Conservation (phyloP, 2,888 invertebrate genomes). For the Monochamus alternatus region DNA sequence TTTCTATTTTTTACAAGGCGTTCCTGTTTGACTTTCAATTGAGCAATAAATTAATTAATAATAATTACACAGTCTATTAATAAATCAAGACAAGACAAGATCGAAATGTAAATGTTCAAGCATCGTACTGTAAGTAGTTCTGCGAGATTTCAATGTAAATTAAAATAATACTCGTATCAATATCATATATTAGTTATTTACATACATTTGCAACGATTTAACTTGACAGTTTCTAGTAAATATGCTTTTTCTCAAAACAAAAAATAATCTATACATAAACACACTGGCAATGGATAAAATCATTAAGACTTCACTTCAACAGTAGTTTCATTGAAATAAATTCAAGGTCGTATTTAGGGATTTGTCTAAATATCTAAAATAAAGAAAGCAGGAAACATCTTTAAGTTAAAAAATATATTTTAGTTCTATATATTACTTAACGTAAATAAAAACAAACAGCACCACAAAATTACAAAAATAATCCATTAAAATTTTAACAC, state of each 20-base stretch:
- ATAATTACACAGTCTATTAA: not conserved
- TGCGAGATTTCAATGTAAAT: not conserved
- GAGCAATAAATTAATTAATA: not conserved
- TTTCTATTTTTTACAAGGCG: not conserved
- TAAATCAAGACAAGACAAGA: not conserved
- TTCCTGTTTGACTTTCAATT: not conserved
- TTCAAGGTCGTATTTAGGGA: too few species aligned
- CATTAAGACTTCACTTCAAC: too few species aligned
- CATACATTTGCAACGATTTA: not conserved
- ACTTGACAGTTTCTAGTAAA: not conserved
- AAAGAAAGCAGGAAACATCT: too few species aligned
- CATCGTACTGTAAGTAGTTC: slow-evolving; percentile 1
- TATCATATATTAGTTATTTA: not conserved
- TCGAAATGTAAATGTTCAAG: not conserved
- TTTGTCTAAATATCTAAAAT: too few species aligned
- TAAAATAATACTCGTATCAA: not conserved
- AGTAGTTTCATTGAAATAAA: too few species aligned
- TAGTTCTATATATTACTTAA: not conserved
- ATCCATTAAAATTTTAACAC: too few species aligned
- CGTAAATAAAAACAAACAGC: too few species aligned
- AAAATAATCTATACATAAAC: too few species aligned
- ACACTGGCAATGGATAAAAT: too few species aligned
- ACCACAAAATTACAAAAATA: not conserved
- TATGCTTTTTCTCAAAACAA: too few species aligned
- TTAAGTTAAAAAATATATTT: too few species aligned